Percentiles rank a stretch among this genome's conserved stretches.
phyloP scores from a whole-genome alignment of 2,113 vertebrate species.

The Leiothrix lutea region DNA sequence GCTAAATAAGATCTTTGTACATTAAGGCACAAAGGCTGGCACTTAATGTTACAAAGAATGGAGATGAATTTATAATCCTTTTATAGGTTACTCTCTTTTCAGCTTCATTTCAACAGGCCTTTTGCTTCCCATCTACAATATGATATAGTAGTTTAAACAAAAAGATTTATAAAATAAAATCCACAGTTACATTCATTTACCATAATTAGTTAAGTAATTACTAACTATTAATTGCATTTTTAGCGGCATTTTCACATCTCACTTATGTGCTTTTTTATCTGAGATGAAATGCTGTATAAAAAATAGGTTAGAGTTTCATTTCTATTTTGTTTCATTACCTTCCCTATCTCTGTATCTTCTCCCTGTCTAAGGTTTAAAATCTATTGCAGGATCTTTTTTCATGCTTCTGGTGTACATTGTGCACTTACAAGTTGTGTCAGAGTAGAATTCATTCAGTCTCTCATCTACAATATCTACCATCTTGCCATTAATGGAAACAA shows the following conservation, averaged over 20 bases:
- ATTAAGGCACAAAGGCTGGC: background rate
- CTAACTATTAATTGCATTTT: background rate
- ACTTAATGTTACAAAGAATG: background rate
- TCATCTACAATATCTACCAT: background rate
- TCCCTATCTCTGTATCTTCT: background rate
- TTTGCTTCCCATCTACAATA: background rate
- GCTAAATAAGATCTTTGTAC: background rate
- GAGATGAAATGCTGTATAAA: background rate
- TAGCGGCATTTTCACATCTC: background rate
- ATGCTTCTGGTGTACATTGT: background rate
- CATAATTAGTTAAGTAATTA: background rate
- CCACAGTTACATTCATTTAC: background rate
- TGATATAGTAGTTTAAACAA: background rate
- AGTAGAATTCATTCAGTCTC: background rate
- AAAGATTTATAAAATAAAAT: background rate
- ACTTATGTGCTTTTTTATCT: background rate
- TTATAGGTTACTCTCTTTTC: background rate
- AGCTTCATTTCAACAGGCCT: background rate
- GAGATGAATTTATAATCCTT: background rate
- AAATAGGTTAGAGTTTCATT: background rate
- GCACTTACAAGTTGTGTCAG: background rate
- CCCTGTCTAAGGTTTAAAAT: background rate
- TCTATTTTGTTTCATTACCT: background rate
- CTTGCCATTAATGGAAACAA: background rate
- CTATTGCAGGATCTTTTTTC: background rate